phyloP scores from a whole-genome alignment of 1,140 invertebrate species.

The Lycorma delicatula region DNA sequence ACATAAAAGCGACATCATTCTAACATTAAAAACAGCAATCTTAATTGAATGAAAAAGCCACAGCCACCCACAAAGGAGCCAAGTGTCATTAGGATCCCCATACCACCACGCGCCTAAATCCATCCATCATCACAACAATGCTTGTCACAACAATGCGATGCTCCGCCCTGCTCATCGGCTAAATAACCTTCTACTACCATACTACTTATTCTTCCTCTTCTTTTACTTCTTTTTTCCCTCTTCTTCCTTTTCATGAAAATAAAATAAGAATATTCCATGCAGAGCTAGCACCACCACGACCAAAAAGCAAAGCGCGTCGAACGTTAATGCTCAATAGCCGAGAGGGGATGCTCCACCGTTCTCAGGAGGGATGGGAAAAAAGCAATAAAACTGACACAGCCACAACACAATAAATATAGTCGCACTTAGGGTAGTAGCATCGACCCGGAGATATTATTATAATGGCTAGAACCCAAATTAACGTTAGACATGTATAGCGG shows the following conservation, averaged over 20 bases:
- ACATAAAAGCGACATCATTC: conserved; percentile 6
- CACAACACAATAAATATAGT: conserved; percentile 7
- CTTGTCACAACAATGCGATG: conserved; percentile 3
- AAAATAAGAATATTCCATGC: not conserved
- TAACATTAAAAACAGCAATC: conserved; percentile 4
- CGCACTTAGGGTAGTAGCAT: too few species aligned
- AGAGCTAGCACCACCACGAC: too few species aligned
- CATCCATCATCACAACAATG: conserved; percentile 2
- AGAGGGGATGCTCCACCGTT: not conserved
- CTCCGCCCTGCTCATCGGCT: not conserved
- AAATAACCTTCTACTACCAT: not conserved
- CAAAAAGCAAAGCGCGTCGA: too few species aligned
- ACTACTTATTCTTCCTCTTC: not conserved
- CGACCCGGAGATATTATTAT: too few species aligned
- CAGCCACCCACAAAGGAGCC: not conserved
- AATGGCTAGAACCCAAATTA: too few species aligned
- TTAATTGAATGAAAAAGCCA: not conserved
- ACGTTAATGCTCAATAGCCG: too few species aligned
- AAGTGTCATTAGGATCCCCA: not conserved
- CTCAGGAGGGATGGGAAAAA: not conserved
- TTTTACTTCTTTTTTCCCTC: too few species aligned
- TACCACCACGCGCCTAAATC: conserved; percentile 1
- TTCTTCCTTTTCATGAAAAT: not conserved
- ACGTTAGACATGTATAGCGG: too few species aligned
- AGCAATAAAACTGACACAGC: conserved; percentile 1